Conservation (phyloP, 2,888 invertebrate species). For the Junonia oenone region DNA sequence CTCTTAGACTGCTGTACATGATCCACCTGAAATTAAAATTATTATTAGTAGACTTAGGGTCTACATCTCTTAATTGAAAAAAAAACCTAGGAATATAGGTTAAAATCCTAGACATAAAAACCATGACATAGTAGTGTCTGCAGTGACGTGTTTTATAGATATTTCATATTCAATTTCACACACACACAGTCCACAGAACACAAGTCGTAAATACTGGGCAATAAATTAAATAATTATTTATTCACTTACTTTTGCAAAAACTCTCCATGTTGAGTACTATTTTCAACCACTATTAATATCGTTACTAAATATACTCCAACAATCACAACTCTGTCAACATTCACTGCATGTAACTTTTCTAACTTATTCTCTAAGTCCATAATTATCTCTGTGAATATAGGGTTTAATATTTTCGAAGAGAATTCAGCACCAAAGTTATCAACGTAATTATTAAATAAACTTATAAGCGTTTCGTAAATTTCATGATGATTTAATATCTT, state of each 20-base stretch:
- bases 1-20: constrained; percentile 71
- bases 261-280: constrained; percentile 69
- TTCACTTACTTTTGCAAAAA: constrained; percentile 78
- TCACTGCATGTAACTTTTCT: constrained; percentile 74
- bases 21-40: constrained; percentile 54
- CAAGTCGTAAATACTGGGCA: too few species aligned
- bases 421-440: constrained; percentile 84
- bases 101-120: too few species aligned
- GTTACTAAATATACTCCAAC: constrained; percentile 82
- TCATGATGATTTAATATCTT: constrained; percentile 55
- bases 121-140: too few species aligned
- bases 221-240: too few species aligned
- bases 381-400: constrained; percentile 78
- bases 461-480: constrained; percentile 57
- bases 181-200: too few species aligned
- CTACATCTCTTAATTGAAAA: too few species aligned
- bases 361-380: constrained; percentile 81
- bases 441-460: constrained; percentile 66
- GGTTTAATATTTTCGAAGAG: constrained; percentile 76
- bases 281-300: constrained; percentile 72
- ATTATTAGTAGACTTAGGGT: too few species aligned
- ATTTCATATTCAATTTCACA: too few species aligned
- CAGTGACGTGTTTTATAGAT: too few species aligned
- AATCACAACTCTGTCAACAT: constrained; percentile 74
- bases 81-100: too few species aligned